phyloP scores from a whole-genome alignment of 1,140 invertebrate species.

The Diorhabda sublineata region DNA sequence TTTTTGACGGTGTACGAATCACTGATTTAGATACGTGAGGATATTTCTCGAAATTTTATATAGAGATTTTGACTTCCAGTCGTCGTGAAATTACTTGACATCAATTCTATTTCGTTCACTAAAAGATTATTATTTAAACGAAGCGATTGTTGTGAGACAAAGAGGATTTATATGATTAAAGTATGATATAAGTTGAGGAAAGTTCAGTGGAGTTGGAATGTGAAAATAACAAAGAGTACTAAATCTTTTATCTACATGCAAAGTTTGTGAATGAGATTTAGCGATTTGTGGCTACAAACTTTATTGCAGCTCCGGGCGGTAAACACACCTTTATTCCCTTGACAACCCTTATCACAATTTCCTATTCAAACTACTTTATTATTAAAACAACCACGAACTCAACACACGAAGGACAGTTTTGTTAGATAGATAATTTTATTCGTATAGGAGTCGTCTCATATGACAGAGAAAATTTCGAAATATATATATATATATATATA shows the following conservation, averaged over 20 bases:
- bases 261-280: not conserved
- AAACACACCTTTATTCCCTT: constrained; percentile 1
- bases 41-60: too few relatives aligned
- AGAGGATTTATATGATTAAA: too few relatives aligned
- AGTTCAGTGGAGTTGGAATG: not conserved
- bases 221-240: not conserved
- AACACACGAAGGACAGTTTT: not conserved
- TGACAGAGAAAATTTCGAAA: not conserved
- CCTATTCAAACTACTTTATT: constrained; percentile 2
- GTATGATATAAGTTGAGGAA: too few relatives aligned
- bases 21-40: too few relatives aligned
- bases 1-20: too few relatives aligned
- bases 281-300: not conserved
- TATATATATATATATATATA: too few relatives aligned
- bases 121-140: too few relatives aligned
- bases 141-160: too few relatives aligned
- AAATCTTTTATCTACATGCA: constrained; percentile 2
- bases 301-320: constrained; percentile 1
- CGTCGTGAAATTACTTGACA: too few relatives aligned
- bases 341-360: constrained; percentile 2
- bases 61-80: too few relatives aligned
- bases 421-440: not conserved
- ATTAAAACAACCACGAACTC: constrained; percentile 1
- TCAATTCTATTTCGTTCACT: too few relatives aligned
- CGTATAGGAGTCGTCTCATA: not conserved